Evolutionary conservation across 1,140 invertebrate species (phyloP), one percentile per base, ranked within the genome.

Genomic region (Anoplolepis gracilipes): DNA sequence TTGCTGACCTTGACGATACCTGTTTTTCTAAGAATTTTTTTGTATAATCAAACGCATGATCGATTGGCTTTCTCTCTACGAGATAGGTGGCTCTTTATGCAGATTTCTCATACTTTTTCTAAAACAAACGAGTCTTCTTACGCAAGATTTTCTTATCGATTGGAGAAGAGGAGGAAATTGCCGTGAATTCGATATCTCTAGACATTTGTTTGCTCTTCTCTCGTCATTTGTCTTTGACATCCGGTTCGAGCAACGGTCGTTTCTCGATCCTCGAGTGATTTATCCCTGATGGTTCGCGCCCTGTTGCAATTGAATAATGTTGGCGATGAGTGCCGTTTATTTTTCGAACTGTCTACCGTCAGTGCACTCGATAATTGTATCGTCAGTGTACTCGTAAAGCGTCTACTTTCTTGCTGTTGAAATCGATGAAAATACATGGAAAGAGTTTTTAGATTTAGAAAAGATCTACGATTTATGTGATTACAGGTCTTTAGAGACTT

Each of bases 1-100:
- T 59, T 82, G 33, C n/a, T 25, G 25, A 73, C 33, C 65, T 81
- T 82, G 53, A 70, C 53, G 39, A 28, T 49, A 81, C 19, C 3
- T 19, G 36, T 61, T 79, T 28, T 67, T 39, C 19, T 8, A 33
- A 46, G 42, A 13, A 11, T 19, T 19, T 46, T 46, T 49, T 49
- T 5, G 16, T 30, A 3, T n/a, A 79, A n/a, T 8, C 25, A 19
- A 82, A 36, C 10, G 13, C 25, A n/a, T n/a, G 28, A 46, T 69
- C 62, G 22, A n/a, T 19, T 33, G 8, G 53, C 36, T 46, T 46
- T 61, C 70, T 22, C 39, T 2, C 36, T 25, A 19, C 59, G 57
- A 81, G 57, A 36, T 25, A 57, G 7, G 13, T 22, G 25, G 42
- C 36, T 79, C 42, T 61, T 81, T 25, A 67, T 39, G 77, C 33